Evolutionary conservation across 2,113 vertebrate genomes (phyloP).

Genomic region (Acinonyx jubatus): DNA sequence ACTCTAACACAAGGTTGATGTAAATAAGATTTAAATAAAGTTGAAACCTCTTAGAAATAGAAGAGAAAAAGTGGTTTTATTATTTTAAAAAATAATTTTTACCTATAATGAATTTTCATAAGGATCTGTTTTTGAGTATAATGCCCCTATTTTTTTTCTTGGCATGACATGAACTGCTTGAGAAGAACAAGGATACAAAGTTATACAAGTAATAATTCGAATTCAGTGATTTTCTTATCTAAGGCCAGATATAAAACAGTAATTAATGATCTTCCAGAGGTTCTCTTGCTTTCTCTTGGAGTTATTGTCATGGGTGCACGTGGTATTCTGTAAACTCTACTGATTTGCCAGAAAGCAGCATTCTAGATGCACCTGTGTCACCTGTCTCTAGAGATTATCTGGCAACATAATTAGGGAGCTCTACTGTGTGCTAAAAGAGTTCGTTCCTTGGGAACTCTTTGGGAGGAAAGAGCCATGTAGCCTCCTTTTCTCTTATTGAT

Average conservation of each 20-base stretch:
- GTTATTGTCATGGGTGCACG: not conserved
- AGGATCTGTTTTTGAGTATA: not conserved
- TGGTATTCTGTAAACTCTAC: slow-evolving; percentile 2
- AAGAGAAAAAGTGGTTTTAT: not conserved
- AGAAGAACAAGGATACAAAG: not conserved
- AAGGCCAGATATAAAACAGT: not conserved
- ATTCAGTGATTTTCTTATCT: not conserved
- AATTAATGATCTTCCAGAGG: not conserved
- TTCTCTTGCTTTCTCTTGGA: not conserved
- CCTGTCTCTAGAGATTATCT: not conserved
- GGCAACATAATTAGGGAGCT: not conserved
- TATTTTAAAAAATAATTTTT: slow-evolving; percentile 2
- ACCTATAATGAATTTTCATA: not conserved
- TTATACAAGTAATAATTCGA: not conserved
- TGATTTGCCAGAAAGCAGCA: not conserved
- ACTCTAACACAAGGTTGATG: not conserved
- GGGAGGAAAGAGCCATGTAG: not conserved
- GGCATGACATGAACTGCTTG: not conserved
- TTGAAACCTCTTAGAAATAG: not conserved
- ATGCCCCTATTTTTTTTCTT: not conserved
- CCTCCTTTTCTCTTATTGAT: not conserved
- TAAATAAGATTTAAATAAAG: slow-evolving; percentile 13
- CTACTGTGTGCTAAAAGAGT: not conserved
- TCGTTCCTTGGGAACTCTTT: not conserved
- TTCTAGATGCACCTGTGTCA: not conserved